These are phyloP conservation scores for Ptychoptera albimana DNA, from an alignment of 2,888 invertebrate species.

Conservation along the genomic window DNA sequence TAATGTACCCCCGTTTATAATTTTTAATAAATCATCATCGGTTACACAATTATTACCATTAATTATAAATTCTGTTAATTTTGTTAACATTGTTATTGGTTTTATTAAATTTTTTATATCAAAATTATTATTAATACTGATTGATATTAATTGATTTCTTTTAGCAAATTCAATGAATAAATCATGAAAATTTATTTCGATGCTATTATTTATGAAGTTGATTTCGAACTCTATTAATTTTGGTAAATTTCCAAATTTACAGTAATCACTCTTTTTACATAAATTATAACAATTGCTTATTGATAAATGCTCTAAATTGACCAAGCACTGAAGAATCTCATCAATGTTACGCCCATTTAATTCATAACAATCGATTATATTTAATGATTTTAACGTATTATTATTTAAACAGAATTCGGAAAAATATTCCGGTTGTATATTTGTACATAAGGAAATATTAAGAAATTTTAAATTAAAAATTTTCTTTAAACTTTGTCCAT, in stretches of 20 bases:
- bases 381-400: neutral
- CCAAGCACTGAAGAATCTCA: neutral
- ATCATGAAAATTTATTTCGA: no score
- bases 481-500: no score
- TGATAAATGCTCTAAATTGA: neutral
- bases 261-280: neutral
- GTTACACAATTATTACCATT: neutral
- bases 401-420: neutral
- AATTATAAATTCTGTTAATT: neutral
- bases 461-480: neutral
- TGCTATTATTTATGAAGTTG: no score
- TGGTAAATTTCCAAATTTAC: neutral
- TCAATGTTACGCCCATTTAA: neutral
- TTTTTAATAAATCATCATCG: neutral
- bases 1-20: neutral
- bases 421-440: neutral
- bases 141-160: neutral
- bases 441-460: neutral
- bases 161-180: neutral
- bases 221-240: neutral
- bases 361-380: neutral
- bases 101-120: neutral
- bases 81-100: neutral
- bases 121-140: neutral
- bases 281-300: neutral